Percentiles rank a stretch among this genome's conserved stretches.
These are phyloP conservation scores for Catocala nupta DNA, from an alignment of 2,888 invertebrate species.

Conservation along the genomic window DNA sequence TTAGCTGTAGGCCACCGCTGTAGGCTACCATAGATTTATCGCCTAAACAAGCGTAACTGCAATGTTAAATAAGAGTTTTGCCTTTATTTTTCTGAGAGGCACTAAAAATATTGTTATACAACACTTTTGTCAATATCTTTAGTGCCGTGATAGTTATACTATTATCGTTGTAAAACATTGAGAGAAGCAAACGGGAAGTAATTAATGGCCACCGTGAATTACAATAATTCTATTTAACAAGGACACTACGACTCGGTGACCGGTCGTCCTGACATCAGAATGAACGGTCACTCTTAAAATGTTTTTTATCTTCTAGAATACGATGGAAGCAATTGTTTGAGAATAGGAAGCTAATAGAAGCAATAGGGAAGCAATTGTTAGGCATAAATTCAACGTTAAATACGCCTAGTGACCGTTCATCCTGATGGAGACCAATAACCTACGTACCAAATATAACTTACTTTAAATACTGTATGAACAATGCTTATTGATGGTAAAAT, in stretches of 20 bases:
- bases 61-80: not conserved
- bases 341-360: constrained; percentile 1
- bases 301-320: constrained; percentile 2
- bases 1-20: not conserved
- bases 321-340: constrained; percentile 2
- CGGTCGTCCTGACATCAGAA: constrained; percentile 5
- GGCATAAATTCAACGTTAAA: not conserved
- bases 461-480: too few relatives aligned
- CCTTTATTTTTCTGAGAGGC: not conserved
- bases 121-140: constrained; percentile 4
- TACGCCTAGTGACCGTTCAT: constrained; percentile 6
- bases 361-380: constrained; percentile 1
- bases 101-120: not conserved
- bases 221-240: not conserved
- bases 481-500: too few relatives aligned
- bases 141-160: constrained; percentile 2
- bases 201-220: constrained; percentile 3
- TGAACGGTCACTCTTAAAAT: constrained; percentile 1
- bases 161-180: constrained; percentile 2
- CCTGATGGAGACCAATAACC: not conserved
- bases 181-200: constrained; percentile 1
- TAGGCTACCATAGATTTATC: not conserved
- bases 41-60: constrained; percentile 1
- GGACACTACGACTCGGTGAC: not conserved
- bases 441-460: too few relatives aligned